These are phyloP conservation scores for Drosophila mulleri DNA, from an alignment of 2,888 invertebrate species.

Conservation along the genomic window DNA sequence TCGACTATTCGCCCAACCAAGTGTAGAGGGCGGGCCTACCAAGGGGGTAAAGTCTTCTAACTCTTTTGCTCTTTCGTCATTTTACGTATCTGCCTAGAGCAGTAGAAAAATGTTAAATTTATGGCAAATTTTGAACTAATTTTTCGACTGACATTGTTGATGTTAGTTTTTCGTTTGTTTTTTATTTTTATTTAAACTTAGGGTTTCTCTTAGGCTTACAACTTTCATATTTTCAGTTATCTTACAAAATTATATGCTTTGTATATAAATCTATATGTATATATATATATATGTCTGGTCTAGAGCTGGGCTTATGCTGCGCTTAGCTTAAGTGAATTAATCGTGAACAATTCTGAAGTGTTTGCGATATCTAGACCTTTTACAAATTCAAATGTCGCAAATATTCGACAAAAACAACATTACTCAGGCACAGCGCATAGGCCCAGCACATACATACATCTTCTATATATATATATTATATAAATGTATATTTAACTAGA, in stretches of 20 bases:
- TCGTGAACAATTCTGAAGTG: conserved; percentile 20
- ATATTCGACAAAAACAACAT: conserved; percentile 20
- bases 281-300: conserved; percentile 31
- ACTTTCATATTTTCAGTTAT: conserved; percentile 53
- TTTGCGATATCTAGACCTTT: conserved; percentile 11
- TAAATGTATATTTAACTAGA: conserved; percentile 53
- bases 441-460: conserved; percentile 26
- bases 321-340: conserved; percentile 11
- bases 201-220: conserved; percentile 53
- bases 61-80: conserved; percentile 1
- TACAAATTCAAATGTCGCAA: conserved; percentile 46
- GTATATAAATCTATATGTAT: conserved; percentile 35
- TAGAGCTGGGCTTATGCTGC: conserved; percentile 24
- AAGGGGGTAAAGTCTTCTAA: not conserved
- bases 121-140: conserved; percentile 41
- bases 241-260: conserved; percentile 60
- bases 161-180: conserved; percentile 40
- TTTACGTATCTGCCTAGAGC: not conserved
- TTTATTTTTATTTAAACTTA: conserved; percentile 62
- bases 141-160: conserved; percentile 51
- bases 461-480: conserved; percentile 37
- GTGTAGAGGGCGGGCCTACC: not conserved
- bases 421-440: conserved; percentile 8
- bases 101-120: conserved; percentile 47
- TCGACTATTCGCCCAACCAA: conserved; percentile 37